Evolutionary conservation across 2,797 vertebrate genomes (phyloP).

Genomic region (Micropoecilia bifurca): DNA sequence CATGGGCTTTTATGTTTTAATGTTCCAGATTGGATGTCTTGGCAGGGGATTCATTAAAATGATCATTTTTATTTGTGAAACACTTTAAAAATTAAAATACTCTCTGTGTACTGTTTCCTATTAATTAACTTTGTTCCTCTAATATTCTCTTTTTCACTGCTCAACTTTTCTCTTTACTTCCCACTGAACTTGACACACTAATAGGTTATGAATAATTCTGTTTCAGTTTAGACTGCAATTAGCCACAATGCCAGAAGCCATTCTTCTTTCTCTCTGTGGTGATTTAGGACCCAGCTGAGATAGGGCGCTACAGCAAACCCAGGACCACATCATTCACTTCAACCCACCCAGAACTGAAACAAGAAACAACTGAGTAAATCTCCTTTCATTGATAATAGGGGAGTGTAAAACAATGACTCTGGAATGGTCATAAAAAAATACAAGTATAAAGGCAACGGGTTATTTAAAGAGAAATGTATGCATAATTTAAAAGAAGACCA

Average conservation of each 20-base stretch:
- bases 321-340: slow-evolving; percentile 45
- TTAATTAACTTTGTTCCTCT: slow-evolving; percentile 81
- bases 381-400: slow-evolving; percentile 40
- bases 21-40: slow-evolving; percentile 76
- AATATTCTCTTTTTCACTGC: slow-evolving; percentile 66
- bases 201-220: slow-evolving; percentile 88
- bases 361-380: slow-evolving; percentile 53
- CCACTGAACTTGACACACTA: slow-evolving; percentile 82
- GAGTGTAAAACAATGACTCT: neutral
- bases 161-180: slow-evolving; percentile 68
- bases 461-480: slow-evolving; percentile 10
- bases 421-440: slow-evolving; percentile 4
- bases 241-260: slow-evolving; percentile 80
- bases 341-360: slow-evolving; percentile 36
- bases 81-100: slow-evolving; percentile 82
- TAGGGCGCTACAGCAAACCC: slow-evolving; percentile 46
- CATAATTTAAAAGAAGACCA: slow-evolving; percentile 1
- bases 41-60: slow-evolving; percentile 82
- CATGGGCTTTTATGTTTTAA: slow-evolving; percentile 70
- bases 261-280: slow-evolving; percentile 73
- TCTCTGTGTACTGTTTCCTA: slow-evolving; percentile 72
- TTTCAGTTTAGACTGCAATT: slow-evolving; percentile 84
- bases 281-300: slow-evolving; percentile 72
- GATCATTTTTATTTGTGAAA: slow-evolving; percentile 83
- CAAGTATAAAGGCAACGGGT: neutral